phyloP scores from a whole-genome alignment of 2,797 vertebrate species.

The Xerus rutilus region DNA sequence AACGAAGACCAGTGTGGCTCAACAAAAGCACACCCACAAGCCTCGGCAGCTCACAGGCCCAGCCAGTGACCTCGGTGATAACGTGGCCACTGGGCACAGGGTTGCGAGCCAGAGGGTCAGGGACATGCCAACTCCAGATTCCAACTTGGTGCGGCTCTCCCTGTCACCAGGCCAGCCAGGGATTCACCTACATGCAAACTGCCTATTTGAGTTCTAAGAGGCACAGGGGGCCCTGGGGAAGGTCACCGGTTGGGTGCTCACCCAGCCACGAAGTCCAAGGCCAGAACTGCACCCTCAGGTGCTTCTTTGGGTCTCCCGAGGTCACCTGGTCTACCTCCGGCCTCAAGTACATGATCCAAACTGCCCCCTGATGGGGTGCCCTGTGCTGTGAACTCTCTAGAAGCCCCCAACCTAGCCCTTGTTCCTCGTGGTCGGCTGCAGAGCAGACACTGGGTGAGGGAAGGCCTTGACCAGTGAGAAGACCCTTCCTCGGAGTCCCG shows the following conservation, averaged over 20 bases:
- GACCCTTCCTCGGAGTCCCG: accelerated
- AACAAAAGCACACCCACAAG: neutral
- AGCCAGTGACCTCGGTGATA: neutral
- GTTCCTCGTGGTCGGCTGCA: neutral
- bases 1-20: accelerated
- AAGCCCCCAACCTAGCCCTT: neutral
- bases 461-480: neutral
- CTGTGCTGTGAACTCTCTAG: neutral
- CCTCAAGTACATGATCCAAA: neutral
- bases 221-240: neutral
- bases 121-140: neutral
- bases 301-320: neutral
- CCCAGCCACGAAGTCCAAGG: neutral
- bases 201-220: neutral
- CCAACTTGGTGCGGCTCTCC: accelerated
- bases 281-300: accelerated
- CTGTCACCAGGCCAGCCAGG: too few species aligned
- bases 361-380: neutral
- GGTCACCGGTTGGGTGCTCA: neutral
- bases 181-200: neutral
- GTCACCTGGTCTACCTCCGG: neutral
- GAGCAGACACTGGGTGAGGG: neutral
- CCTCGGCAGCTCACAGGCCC: too few species aligned
- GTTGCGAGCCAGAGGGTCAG: neutral
- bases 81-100: neutral